phyloP scores from a whole-genome alignment of 2,797 vertebrate genomes.

The Netta rufina region DNA sequence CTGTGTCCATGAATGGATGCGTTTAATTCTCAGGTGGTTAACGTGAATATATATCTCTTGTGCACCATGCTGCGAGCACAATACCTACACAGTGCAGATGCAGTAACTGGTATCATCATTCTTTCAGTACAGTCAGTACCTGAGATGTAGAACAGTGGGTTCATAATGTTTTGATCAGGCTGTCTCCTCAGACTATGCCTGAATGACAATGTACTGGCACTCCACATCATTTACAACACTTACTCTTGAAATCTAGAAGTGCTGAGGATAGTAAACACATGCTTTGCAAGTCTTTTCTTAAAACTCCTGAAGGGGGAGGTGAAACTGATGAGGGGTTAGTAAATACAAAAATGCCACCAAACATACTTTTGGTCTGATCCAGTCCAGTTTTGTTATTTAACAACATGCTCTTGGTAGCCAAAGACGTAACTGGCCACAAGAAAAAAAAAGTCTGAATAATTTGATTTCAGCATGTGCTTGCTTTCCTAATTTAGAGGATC shows the following conservation, averaged over 20 bases:
- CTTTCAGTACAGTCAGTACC: background rate
- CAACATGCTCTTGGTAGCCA: background rate
- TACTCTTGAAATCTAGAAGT: background rate
- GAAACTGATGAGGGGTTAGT: background rate
- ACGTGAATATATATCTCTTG: background rate
- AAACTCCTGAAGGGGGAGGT: background rate
- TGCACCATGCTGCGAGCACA: background rate
- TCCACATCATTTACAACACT: background rate
- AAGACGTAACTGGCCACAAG: background rate
- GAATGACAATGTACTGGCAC: background rate
- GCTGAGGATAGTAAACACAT: background rate
- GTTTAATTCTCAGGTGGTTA: background rate
- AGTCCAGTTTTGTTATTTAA: background rate
- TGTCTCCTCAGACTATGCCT: background rate
- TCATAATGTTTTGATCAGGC: background rate
- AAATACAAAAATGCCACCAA: background rate
- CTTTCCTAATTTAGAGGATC: background rate
- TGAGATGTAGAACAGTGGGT: background rate
- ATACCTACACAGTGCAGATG: rapidly evolving
- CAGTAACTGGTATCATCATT: background rate
- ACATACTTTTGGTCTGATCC: background rate
- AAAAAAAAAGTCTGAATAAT: background rate
- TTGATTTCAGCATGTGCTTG: background rate
- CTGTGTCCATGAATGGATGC: background rate
- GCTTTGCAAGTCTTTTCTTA: background rate